Percentiles rank a stretch among this genome's conserved stretches.
These are phyloP conservation scores for Galaxias olidus DNA, from an alignment of 2,797 vertebrate genomes.

Conservation along the genomic window DNA sequence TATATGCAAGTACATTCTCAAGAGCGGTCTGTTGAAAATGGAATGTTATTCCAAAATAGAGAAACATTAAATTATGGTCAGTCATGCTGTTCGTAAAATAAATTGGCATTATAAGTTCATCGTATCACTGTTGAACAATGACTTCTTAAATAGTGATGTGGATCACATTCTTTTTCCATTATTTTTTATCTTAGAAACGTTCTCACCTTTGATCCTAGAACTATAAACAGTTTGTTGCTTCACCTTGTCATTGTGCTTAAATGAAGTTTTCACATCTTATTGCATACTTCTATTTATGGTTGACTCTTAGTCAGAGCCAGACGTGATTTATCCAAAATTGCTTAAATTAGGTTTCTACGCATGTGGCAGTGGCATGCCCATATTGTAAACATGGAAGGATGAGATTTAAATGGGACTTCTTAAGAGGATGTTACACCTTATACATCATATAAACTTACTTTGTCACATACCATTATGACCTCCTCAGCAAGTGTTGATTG, in stretches of 20 bases:
- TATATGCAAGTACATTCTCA: too few relatives aligned
- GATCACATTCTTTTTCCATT: neutral
- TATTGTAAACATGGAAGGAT: too few relatives aligned
- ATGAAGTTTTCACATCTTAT: conserved; percentile 2
- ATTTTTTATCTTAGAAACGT: neutral
- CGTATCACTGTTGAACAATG: neutral
- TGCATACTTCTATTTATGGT: neutral
- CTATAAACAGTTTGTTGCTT: conserved; percentile 5
- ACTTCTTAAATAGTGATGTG: neutral
- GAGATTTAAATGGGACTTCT: too few relatives aligned
- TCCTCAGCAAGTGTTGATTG: too few relatives aligned
- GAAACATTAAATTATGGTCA: too few relatives aligned
- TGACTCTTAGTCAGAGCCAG: neutral
- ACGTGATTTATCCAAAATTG: neutral
- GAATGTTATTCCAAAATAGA: too few relatives aligned
- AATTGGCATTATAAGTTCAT: neutral
- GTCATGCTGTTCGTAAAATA: too few relatives aligned
- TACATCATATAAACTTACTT: too few relatives aligned
- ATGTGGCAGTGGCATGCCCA: neutral
- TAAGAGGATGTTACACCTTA: too few relatives aligned
- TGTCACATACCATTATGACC: too few relatives aligned
- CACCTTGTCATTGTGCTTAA: neutral
- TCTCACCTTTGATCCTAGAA: neutral
- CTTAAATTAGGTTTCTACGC: neutral
- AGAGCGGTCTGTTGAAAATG: too few relatives aligned